Percentiles rank a stretch among this genome's conserved stretches.
Conservation (phyloP, 2,797 vertebrate genomes). For the Apodemus agrarius region DNA sequence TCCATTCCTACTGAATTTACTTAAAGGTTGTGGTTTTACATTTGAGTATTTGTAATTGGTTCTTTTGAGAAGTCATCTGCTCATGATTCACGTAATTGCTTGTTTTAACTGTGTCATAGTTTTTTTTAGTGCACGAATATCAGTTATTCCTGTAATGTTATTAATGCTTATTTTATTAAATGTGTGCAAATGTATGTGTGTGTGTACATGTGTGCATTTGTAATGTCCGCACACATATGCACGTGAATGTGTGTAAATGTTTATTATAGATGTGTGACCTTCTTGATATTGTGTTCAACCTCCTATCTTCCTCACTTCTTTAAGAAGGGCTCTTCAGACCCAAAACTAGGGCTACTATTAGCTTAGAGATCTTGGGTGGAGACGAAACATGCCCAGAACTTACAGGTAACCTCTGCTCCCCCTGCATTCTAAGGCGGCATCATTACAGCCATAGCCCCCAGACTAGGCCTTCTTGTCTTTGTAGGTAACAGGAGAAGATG, state of each 20-base stretch:
- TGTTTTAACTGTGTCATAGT: slow-evolving; percentile 9
- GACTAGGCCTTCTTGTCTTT: neutral
- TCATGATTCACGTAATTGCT: slow-evolving; percentile 12
- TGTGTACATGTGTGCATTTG: neutral
- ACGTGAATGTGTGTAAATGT: neutral
- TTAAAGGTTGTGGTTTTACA: slow-evolving; percentile 40
- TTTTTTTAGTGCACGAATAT: neutral
- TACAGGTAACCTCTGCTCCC: neutral
- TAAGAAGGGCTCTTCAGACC: neutral
- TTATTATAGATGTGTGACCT: neutral
- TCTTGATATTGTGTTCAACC: neutral
- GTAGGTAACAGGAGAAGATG: neutral
- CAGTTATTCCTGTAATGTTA: slow-evolving; percentile 33
- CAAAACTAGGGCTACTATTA: neutral
- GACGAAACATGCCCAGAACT: neutral
- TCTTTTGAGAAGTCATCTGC: slow-evolving; percentile 18
- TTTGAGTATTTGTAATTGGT: slow-evolving; percentile 17
- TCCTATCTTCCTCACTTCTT: neutral
- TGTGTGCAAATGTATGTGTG: neutral
- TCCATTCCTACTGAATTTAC: slow-evolving; percentile 2
- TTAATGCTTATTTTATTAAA: neutral
- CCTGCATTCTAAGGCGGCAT: neutral
- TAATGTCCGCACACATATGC: neutral
- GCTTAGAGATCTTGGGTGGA: neutral
- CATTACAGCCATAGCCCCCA: neutral